Base-by-base conservation (phyloP, 2,888 invertebrate species). In the Habrosyne pyritoides region DNA sequence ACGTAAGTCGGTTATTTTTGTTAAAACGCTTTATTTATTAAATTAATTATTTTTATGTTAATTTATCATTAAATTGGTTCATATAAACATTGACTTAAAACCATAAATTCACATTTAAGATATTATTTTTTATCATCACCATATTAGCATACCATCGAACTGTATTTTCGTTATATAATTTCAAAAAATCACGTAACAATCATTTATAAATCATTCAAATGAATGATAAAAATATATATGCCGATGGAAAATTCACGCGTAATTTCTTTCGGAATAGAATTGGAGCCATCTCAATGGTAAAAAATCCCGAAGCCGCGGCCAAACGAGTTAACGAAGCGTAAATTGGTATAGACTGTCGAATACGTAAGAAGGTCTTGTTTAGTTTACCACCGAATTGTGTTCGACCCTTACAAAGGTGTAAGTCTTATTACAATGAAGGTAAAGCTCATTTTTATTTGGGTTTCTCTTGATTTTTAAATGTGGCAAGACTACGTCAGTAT, bases 311-410 rank as follows among this genome's bases (percentile, higher is more conserved):
- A 59, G 65, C 62, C 60, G 62, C 60, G 65, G 64, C 70, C 66
- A 59, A 58, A 55, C 54, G 64, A 71, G 69, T 70, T 83, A 84
- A 83, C 83, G 79, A 83, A 82, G 80, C 76, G 75, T 67, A 74
- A 79, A 79, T 73, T 69, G 75, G 72, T 77, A 79, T 75, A 73
- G 72, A 77, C 72, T 74, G 71, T 61, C 62, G 63, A 67, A 70
- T 73, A 81, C 73, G 71, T 69, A 75, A 71, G 73, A 75, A 71
- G 73, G 65, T 61, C 73, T 72, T 74, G 66, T 73, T 75, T 73
- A 75, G 64, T 66, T 76, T 67, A 64, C 55, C 63, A 47, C 56
- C 60, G 59, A 68, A 65, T 60, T 59, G 52, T 57, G 26, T n/a
- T 53, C 55, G 55, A 56, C 53, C 57, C 54, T 55, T 47, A 42